Evolutionary conservation across 2,888 invertebrate species (phyloP).

Genomic region (Orchestes rusci): DNA sequence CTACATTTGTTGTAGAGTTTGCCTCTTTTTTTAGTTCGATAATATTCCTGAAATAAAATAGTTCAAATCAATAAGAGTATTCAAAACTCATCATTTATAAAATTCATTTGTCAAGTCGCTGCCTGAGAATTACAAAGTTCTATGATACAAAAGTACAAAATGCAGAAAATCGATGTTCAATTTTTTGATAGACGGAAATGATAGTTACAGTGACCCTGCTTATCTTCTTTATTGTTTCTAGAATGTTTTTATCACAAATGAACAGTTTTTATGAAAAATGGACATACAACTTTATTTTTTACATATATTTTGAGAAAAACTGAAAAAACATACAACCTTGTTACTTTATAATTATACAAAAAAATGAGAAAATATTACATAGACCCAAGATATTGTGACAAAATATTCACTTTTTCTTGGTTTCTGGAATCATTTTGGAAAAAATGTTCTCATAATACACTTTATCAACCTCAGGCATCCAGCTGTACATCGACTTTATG

Average conservation of each 20-base stretch:
- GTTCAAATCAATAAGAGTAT: too few relatives aligned
- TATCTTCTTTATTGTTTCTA: too few relatives aligned
- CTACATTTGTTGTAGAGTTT: too few relatives aligned
- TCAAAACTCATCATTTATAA: too few relatives aligned
- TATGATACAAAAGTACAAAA: slow-evolving; percentile 2
- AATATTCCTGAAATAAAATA: too few relatives aligned
- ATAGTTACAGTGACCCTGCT: too few relatives aligned
- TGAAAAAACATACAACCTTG: background rate
- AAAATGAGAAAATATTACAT: background rate
- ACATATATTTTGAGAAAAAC: background rate
- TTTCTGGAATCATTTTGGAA: background rate
- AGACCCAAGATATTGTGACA: background rate
- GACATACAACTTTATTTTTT: too few relatives aligned
- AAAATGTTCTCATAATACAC: background rate
- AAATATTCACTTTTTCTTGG: background rate
- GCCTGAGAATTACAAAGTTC: slow-evolving; percentile 1
- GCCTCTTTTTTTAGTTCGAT: too few relatives aligned
- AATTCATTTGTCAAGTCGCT: too few relatives aligned
- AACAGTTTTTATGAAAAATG: too few relatives aligned
- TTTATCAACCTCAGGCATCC: background rate
- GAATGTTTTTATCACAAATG: background rate
- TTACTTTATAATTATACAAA: background rate
- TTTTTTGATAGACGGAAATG: background rate
- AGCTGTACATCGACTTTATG: slow-evolving; percentile 3
- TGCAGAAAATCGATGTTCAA: slow-evolving; percentile 5